phyloP scores from a whole-genome alignment of 2,113 vertebrate species.

The Brachionichthys hirsutus region DNA sequence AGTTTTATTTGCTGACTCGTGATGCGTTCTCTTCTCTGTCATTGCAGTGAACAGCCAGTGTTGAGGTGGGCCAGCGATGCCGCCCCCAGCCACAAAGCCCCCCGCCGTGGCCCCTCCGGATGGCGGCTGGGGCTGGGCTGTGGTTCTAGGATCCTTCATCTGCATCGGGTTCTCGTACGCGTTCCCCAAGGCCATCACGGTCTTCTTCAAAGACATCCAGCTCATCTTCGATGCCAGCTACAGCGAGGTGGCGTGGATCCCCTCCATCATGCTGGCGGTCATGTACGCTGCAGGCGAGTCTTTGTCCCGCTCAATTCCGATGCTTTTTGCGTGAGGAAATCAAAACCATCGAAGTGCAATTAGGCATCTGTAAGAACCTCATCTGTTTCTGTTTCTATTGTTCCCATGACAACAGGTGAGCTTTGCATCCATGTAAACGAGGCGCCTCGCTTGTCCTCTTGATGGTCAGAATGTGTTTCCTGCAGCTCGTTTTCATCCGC shows the following conservation, averaged over 20 bases:
- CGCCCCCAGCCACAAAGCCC: slow-evolving; percentile 61
- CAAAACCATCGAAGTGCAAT: not conserved
- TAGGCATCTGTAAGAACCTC: no score
- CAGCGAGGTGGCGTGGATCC: slow-evolving; percentile 96
- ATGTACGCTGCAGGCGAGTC: slow-evolving; percentile 98
- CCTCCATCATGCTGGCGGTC: slow-evolving; percentile 95
- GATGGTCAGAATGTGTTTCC: slow-evolving; percentile 3
- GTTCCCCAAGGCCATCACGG: slow-evolving; percentile 94
- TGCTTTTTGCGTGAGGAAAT: not conserved
- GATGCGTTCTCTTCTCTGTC: not conserved
- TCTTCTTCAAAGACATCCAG: slow-evolving; percentile 98
- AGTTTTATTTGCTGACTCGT: not conserved
- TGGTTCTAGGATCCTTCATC: slow-evolving; percentile 89
- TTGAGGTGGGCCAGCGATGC: slow-evolving; percentile 76
- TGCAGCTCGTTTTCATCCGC: not conserved
- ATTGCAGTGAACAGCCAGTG: slow-evolving; percentile 31
- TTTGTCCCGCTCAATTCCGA: not conserved
- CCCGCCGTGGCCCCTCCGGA: slow-evolving; percentile 83
- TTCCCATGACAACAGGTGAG: no score
- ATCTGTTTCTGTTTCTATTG: no score
- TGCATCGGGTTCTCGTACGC: slow-evolving; percentile 98
- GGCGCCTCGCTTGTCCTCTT: not conserved
- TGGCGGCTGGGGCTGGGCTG: slow-evolving; percentile 96
- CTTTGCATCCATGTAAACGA: no score
- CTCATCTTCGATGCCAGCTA: slow-evolving; percentile 85